These are phyloP conservation scores for Otocyon megalotis DNA, from an alignment of 2,113 vertebrate species.

Conservation along the genomic window DNA sequence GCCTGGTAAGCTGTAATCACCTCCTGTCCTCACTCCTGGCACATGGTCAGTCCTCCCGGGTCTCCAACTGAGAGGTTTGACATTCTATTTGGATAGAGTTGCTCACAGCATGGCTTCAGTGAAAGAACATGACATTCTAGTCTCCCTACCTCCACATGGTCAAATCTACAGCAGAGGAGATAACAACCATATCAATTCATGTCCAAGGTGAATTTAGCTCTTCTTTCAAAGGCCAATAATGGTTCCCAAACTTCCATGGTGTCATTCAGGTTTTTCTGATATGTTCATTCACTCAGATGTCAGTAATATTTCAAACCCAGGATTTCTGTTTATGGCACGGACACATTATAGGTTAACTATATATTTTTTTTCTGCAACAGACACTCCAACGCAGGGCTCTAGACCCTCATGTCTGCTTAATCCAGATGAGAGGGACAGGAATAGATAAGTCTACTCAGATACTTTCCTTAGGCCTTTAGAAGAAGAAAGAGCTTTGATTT, in stretches of 20 bases:
- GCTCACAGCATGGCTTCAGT: conserved; percentile 47
- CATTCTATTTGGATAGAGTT: conserved; percentile 72
- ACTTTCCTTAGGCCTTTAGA: neutral
- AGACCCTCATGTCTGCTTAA: neutral
- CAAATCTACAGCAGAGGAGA: conserved; percentile 32
- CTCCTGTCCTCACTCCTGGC: conserved; percentile 44
- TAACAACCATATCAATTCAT: neutral
- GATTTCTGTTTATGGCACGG: neutral
- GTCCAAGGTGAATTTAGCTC: conserved; percentile 20
- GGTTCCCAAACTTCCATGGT: neutral
- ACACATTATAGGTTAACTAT: neutral
- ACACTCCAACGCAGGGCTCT: neutral
- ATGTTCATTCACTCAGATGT: neutral
- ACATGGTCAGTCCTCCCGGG: neutral
- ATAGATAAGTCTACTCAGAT: neutral
- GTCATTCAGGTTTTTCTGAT: neutral
- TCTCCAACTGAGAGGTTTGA: conserved; percentile 52
- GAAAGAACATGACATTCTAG: conserved; percentile 78
- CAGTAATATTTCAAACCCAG: neutral
- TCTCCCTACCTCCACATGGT: conserved; percentile 49
- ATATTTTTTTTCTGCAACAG: neutral
- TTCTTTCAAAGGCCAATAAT: neutral
- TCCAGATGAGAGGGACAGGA: neutral
- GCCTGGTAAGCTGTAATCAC: conserved; percentile 4
- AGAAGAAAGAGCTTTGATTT: neutral